Evolutionary conservation across 2,888 invertebrate genomes (phyloP).

Genomic region (Chrysomela aeneicollis): DNA sequence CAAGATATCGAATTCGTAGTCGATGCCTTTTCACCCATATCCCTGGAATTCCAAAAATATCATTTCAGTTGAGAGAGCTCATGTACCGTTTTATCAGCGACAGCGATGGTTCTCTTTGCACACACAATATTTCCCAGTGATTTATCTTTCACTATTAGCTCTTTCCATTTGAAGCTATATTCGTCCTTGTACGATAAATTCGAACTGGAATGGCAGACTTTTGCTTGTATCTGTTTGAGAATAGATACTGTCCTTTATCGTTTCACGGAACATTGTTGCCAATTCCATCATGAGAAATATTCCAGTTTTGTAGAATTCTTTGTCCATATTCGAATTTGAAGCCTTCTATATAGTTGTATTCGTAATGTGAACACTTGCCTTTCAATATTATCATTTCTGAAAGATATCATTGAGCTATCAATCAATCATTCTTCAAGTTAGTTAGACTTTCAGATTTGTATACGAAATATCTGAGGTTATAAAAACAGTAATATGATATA

Average conservation of each 20-base stretch:
- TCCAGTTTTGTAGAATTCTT: too few relatives aligned
- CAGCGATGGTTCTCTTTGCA: slow-evolving; percentile 31
- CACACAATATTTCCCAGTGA: slow-evolving; percentile 52
- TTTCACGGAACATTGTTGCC: neutral
- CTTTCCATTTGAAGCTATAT: slow-evolving; percentile 52
- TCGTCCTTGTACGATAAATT: slow-evolving; percentile 49
- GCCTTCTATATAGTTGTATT: too few relatives aligned
- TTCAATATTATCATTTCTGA: too few relatives aligned
- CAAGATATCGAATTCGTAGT: neutral
- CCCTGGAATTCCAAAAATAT: slow-evolving; percentile 36
- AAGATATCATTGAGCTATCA: too few relatives aligned
- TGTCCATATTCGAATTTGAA: too few relatives aligned
- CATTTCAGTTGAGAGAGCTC: slow-evolving; percentile 47
- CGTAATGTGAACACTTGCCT: too few relatives aligned
- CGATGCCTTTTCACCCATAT: neutral
- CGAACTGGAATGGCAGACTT: slow-evolving; percentile 40
- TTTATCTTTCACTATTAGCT: slow-evolving; percentile 54
- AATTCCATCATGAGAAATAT: neutral
- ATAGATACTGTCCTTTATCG: slow-evolving; percentile 25
- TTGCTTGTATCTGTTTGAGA: slow-evolving; percentile 22
- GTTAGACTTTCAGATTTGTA: too few relatives aligned
- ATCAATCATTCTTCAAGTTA: too few relatives aligned
- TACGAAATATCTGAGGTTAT: too few relatives aligned
- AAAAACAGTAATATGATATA: too few relatives aligned
- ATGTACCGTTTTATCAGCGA: slow-evolving; percentile 51